Evolutionary conservation across 2,888 invertebrate genomes (phyloP).

Genomic region (Pecten maximus): DNA sequence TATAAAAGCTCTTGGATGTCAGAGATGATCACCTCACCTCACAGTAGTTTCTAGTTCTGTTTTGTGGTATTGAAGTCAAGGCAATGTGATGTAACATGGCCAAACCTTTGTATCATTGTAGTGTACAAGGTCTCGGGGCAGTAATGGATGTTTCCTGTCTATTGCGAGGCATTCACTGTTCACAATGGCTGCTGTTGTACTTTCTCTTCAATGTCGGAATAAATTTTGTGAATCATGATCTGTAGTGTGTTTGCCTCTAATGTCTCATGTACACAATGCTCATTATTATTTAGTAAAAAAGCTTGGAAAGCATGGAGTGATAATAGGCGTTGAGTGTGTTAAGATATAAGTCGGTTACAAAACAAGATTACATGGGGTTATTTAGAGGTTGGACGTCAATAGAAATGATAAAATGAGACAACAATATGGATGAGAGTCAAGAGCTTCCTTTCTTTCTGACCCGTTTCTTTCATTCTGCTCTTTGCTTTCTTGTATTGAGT

Average conservation of each 20-base stretch:
- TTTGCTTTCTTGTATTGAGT: no score
- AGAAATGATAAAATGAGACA: no score
- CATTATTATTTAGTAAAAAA: not conserved
- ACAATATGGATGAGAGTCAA: no score
- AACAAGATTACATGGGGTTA: not conserved
- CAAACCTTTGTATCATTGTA: not conserved
- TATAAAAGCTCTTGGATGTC: not conserved
- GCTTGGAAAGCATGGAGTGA: not conserved
- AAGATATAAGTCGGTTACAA: not conserved
- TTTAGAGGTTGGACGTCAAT: no score
- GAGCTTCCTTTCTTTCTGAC: no score
- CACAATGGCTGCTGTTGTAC: not conserved
- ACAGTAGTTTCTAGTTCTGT: not conserved
- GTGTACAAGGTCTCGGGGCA: not conserved
- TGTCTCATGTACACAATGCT: not conserved
- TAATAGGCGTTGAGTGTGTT: not conserved
- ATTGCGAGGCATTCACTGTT: not conserved
- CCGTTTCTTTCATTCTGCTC: no score
- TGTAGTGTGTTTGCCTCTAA: not conserved
- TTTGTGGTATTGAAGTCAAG: not conserved
- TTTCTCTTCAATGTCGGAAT: not conserved
- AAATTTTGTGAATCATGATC: not conserved
- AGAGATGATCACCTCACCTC: not conserved
- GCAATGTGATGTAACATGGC: not conserved
- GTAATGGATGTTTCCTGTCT: conserved; percentile 7